Base-by-base conservation (phyloP, 2,888 invertebrate genomes). In the Gnatocerus cornutus region DNA sequence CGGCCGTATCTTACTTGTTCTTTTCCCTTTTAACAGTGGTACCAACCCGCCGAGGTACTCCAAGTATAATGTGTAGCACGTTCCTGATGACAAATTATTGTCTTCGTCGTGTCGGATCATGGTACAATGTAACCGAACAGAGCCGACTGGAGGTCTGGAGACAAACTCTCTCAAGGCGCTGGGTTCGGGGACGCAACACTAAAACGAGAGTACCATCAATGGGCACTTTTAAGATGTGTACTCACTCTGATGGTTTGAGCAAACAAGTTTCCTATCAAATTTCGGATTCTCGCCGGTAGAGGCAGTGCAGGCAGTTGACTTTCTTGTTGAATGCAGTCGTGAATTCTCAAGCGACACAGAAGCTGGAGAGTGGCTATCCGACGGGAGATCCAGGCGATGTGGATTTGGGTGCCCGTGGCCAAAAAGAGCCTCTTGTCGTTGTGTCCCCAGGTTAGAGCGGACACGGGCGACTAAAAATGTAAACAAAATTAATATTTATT, bases 391-490 rank as follows among this genome's bases (percentile, higher is more conserved):
- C 98, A 96, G 45, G 97, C 98, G 72, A 97, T 95, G 85, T 97
- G 96, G 78, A 96, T 91, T 79, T 93, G 92, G 50, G 94, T 93
- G 9, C 98, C 98, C 2, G 95, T 95, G 3, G 96, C 96, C 71
- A 99, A 91, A 85, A 99, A 98, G 75, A 99, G 87, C 27, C 99
- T 89, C 76, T 96, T 93, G 83, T 98, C 99, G 83, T 97, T 97
- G 88, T 99, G 98, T 27, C 98, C 99, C 99, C 99, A 99, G 6
- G 98, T 98, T 80, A 99, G 87, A 0, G 98, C 97, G 55, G 96
- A 94, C 61, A 98, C 94, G 3, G 93, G 91, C 74, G 92, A 90
- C 93, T 94, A 81, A 62, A 83, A 85, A 37, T 50, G n/a, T 33
- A 9, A 6, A 33, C 2, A 7, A 33, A 33, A 33, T 7, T 33